Evolutionary conservation across 2,113 vertebrate genomes (phyloP).

Genomic region (Periophthalmus modestus): DNA sequence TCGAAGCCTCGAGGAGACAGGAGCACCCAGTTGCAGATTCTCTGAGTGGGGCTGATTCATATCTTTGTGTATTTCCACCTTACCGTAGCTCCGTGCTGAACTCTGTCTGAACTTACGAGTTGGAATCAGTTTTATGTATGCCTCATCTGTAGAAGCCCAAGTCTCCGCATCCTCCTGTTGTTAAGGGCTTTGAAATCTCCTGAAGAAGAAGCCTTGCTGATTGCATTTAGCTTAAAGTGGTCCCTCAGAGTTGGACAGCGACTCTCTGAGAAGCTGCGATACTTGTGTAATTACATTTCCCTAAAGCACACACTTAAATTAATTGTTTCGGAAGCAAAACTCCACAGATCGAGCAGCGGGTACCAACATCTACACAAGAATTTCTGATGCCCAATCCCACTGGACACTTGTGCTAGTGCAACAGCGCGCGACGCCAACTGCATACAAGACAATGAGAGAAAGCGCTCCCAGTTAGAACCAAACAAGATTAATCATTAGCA

Average conservation of each 20-base stretch:
- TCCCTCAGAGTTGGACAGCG: background rate
- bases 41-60: constrained; percentile 10
- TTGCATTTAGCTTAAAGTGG: constrained; percentile 7
- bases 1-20: constrained; percentile 18
- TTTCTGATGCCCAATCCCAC: constrained; percentile 4
- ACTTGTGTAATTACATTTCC: constrained; percentile 11
- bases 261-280: background rate
- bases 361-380: constrained; percentile 1
- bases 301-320: constrained; percentile 7
- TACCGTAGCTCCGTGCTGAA: constrained; percentile 6
- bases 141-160: background rate
- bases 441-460: constrained; percentile 8
- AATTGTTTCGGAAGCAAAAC: constrained; percentile 5
- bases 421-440: background rate
- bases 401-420: background rate
- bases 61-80: constrained; percentile 8
- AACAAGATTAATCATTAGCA: constrained; percentile 9
- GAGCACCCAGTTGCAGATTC: constrained; percentile 12
- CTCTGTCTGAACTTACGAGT: constrained; percentile 25
- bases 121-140: constrained; percentile 1
- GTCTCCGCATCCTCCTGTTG: background rate
- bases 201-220: background rate
- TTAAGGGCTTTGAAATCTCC: background rate
- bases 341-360: background rate
- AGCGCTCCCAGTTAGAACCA: background rate